Evolutionary conservation across 2,797 vertebrate genomes (phyloP), one percentile per base, ranked within the genome.

Genomic region (Sparus aurata): DNA sequence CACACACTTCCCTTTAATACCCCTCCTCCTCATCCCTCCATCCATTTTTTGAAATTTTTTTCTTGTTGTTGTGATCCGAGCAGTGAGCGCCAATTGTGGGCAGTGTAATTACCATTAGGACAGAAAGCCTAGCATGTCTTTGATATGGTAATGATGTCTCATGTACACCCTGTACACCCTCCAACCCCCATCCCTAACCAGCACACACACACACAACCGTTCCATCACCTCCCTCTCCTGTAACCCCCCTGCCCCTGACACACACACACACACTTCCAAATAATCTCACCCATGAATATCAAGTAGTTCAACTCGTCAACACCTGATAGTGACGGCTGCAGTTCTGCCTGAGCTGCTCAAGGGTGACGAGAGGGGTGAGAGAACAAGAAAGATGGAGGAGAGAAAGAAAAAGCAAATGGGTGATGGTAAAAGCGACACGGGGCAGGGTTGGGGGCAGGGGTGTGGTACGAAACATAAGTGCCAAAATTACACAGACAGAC

Each of bases 131-230:
- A 95, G 95, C 78, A 72, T 87, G 95, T 96, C 97, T 98, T 99
- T 98, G 97, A 99, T 98, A 98, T 98, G 97, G 93, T 97, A 98
- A 98, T 98, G 94, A 95, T 89, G 94, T 95, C 96, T 96, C 95
- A 95, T 95, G 94, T 94, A 93, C 93, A 91, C 91, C 87, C 87
- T 83, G 79, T 86, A 82, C 79, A 81, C 88, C 86, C 88, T 77
- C 85, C 85, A 78, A 74, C 83, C 83, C 87, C 83, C 78, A 67
- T 70, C 77, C 16, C 85, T 66, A 79, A 79, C 80, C 75, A 75
- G 61, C 74, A 66, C 64, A 54, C 77, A 68, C 47, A 71, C 45
- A 77, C 77, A 77, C 75, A 76, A 83, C 49, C 68, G 18, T 57
- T 59, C 83, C 64, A 80, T 82, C 80, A 79, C 77, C 74, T 82